These are phyloP conservation scores for Petrolisthes cinctipes DNA, from an alignment of 2,888 invertebrate species.

Conservation along the genomic window DNA sequence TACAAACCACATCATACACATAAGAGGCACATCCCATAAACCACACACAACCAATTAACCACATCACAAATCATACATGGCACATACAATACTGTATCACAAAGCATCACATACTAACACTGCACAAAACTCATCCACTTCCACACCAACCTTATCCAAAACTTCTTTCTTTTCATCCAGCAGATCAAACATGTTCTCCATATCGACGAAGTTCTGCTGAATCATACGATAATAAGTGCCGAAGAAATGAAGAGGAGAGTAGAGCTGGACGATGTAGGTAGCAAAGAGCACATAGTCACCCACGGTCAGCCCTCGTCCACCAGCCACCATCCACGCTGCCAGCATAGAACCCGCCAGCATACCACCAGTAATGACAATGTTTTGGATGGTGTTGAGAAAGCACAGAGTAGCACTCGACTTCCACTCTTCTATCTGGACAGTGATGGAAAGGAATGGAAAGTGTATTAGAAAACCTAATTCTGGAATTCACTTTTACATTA, in stretches of 20 bases:
- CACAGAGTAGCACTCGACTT: conserved; percentile 86
- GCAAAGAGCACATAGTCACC: conserved; percentile 97
- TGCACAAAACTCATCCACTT: not conserved
- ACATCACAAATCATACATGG: too few species aligned
- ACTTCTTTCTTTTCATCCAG: conserved; percentile 89
- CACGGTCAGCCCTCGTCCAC: conserved; percentile 79
- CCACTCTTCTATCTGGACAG: conserved; percentile 87
- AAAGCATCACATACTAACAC: not conserved
- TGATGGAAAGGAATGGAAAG: not conserved
- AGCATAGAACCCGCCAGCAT: conserved; percentile 88
- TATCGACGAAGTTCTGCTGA: conserved; percentile 97
- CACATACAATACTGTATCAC: too few species aligned
- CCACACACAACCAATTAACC: too few species aligned
- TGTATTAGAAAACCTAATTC: not conserved
- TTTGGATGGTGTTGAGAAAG: conserved; percentile 91
- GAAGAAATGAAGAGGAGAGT: conserved; percentile 96
- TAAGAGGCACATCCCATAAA: too few species aligned
- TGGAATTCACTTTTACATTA: too few species aligned
- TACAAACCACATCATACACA: too few species aligned
- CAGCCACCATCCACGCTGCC: conserved; percentile 87
- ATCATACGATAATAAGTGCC: conserved; percentile 97
- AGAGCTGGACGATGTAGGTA: conserved; percentile 93
- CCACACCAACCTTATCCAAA: conserved; percentile 68
- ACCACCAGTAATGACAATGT: conserved; percentile 88
- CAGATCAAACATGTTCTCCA: conserved; percentile 99